Base-by-base conservation (phyloP, 2,888 invertebrate species). In the Leuctra nigra region DNA sequence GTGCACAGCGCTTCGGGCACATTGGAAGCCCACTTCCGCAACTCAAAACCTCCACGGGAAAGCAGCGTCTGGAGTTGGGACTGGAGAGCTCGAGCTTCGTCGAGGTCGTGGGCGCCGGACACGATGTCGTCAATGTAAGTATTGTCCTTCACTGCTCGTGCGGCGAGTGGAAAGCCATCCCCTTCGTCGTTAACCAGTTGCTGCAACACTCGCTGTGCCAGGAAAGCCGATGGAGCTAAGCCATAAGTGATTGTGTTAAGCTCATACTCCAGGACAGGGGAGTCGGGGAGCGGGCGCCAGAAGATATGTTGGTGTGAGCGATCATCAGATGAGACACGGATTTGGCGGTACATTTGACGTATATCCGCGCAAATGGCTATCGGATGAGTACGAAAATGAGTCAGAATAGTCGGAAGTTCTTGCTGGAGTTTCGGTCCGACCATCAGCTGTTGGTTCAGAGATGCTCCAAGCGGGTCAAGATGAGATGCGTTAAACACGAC, bases 61-160 rank as follows among this genome's bases (percentile, higher is more conserved):
- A 64, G 39, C 20, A 65, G 29, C 4, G 35, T 22, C 11, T 55
- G 58, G 2, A 64, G 44, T 33, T 66, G 55, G 1, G 36, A 4
- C 36, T 63, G 58, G 6, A 64, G 14, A 25, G 54, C 14, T 1
- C 59, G 9, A 1, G 61, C 64, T 23, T 63, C 60, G 11, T 62
- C 53, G 9, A 53, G n/a, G 9, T 63, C 54, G 14, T 55, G 14
- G 0, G 60, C 56, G 11, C 63, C 63, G 1, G 58, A 39, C 6
- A 64, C 35, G 1, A 61, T 39, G 55, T 67, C 66, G 55, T 68
- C 65, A 1, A 67, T 63, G 22, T 67, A 67, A 2, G 63, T 62
- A 13, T 63, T 58, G 0, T 53, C 13, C 1, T 20, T 9, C 4
- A 64, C n/a, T 11, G 55, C 55, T 18, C 55, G 7, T 1, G 63